Conservation (phyloP, 2,113 vertebrate species). For the Pollachius pollachius region DNA sequence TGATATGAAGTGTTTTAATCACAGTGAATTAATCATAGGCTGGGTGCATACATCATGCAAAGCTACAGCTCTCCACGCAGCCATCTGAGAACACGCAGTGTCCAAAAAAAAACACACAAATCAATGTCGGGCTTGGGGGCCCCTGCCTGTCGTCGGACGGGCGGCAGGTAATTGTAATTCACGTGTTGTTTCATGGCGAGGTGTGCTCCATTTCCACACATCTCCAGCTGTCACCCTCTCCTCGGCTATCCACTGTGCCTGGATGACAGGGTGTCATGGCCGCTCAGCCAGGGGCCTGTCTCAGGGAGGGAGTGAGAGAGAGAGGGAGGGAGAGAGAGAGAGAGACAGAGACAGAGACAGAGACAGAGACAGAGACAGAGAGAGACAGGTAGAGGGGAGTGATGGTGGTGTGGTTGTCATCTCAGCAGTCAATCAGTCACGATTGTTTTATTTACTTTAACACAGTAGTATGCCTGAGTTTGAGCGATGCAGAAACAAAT, state of each 20-base stretch:
- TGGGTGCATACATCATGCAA: conserved; percentile 2
- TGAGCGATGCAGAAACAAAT: conserved; percentile 23
- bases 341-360: too few species aligned
- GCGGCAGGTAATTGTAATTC: conserved; percentile 54
- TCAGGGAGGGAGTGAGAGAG: conserved; percentile 46
- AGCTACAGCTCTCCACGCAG: too few species aligned
- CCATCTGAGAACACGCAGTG: too few species aligned
- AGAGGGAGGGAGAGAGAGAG: conserved; percentile 18
- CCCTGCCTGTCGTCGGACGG: too few species aligned
- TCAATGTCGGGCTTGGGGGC: too few species aligned
- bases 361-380: too few species aligned
- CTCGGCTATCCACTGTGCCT: conserved; percentile 57
- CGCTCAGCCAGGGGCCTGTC: conserved; percentile 65
- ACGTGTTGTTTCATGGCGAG: conserved; percentile 54
- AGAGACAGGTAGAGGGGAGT: too few species aligned
- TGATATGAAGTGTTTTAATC: conserved; percentile 45
- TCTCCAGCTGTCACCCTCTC: conserved; percentile 69
- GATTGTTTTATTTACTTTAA: conserved; percentile 25
- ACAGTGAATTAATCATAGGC: conserved; percentile 31
- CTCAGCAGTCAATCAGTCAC: conserved; percentile 61
- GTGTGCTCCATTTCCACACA: conserved; percentile 56
- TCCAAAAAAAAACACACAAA: too few species aligned
- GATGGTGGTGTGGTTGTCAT: conserved; percentile 29
- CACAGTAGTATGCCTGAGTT: conserved; percentile 27
- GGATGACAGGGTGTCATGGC: conserved; percentile 64